A percentile compares a stretch with the other conserved stretches of the same genome.
These are phyloP conservation scores for Leptopilina clavipes DNA, from an alignment of 1,140 invertebrate species.

Conservation along the genomic window DNA sequence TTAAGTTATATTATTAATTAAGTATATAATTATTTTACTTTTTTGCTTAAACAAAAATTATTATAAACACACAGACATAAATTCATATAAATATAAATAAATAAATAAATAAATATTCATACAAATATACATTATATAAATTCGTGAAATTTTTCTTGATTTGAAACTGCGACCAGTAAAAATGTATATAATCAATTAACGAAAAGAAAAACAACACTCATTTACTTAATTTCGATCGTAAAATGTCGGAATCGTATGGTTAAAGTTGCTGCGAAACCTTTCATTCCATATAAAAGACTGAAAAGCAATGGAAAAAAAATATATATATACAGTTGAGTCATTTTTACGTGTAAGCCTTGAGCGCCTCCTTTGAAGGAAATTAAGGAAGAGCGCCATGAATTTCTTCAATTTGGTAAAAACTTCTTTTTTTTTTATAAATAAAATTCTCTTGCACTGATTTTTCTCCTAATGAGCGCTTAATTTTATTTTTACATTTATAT, in stretches of 20 bases:
- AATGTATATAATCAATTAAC: neutral
- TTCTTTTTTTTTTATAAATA: slow-evolving; percentile 19
- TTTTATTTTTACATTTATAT: neutral
- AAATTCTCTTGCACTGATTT: slow-evolving; percentile 7
- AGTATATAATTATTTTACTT: no score
- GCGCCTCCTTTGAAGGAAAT: slow-evolving; percentile 31
- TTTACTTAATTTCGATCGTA: slow-evolving; percentile 25
- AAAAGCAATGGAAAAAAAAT: neutral
- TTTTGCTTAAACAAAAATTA: no score
- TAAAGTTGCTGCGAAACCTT: slow-evolving; percentile 17
- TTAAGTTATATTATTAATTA: no score
- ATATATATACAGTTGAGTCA: slow-evolving; percentile 19
- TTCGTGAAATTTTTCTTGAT: neutral
- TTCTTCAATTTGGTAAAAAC: slow-evolving; percentile 31
- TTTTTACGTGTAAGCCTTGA: slow-evolving; percentile 33
- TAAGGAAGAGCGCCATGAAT: slow-evolving; percentile 34
- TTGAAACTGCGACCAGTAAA: neutral
- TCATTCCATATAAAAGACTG: slow-evolving; percentile 21
- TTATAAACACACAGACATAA: no score
- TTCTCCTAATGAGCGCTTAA: neutral
- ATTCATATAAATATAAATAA: no score
- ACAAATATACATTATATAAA: no score
- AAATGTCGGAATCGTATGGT: neutral
- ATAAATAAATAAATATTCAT: no score
- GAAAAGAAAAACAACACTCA: neutral